Evolutionary conservation across 2,888 invertebrate genomes (phyloP), one percentile per base, ranked within the genome.

Genomic region (Nemotelus nigrinus): DNA sequence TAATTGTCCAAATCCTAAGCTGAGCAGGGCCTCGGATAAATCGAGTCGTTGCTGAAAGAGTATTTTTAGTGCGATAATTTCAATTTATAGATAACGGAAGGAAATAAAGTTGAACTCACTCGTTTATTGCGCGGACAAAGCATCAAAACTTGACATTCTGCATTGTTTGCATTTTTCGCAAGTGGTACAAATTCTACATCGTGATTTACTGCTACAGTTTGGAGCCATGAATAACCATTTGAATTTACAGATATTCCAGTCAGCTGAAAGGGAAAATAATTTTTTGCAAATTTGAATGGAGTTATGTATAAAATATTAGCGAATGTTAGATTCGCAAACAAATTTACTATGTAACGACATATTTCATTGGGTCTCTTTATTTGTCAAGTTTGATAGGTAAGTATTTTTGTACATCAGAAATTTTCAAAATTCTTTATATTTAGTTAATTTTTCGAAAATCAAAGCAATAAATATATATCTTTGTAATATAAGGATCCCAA

Each of bases 181-280:
- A 90, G 64, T 10, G 89, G 89, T 81, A 88, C 81, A 80, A 89
- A 88, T 80, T 84, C 85, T 45, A 89, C 83, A 68, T 84, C 82
- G 4, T 87, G 86, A 41, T 86, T 88, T 48, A 85, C 83, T 3
- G 88, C 83, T 65, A 89, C 85, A 70, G 86, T 86, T 81, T 89
- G 88, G 74, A 89, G 82, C 89, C 89, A 89, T 0, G 87, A 84
- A 75, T 83, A 85, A 2, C 87, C 87, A 80, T 87, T 87, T 25
- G 85, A 83, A 80, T 86, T 86, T 3, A 87, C 84, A 2, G 81
- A 80, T 3, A 87, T 83, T 2, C 87, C 87, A 0, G 86, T 84
- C 63, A 87, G 77, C 82, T 83, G 75, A 43, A 10, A 63, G 2
- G 43, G 7, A 63, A 39, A 47, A 65, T 10, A n/a, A 2, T 58